Evolutionary conservation across 2,113 vertebrate genomes (phyloP).

Genomic region (Diglossa brunneiventris): DNA sequence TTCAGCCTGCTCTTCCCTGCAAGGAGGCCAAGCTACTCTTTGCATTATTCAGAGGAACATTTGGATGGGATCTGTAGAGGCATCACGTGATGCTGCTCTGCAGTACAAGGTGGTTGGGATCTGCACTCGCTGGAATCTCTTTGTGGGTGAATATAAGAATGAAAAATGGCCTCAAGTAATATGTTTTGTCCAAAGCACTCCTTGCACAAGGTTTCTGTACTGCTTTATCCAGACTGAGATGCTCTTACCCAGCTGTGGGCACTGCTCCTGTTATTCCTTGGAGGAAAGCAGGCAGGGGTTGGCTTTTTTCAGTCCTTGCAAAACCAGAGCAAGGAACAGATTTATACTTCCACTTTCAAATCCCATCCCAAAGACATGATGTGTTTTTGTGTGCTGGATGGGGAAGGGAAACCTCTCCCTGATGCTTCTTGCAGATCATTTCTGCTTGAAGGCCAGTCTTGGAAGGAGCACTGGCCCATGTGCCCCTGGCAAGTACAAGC

Average conservation of each 20-base stretch:
- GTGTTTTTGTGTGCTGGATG: background rate
- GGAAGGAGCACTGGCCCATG: rapidly evolving
- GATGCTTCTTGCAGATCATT: background rate
- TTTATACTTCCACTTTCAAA: background rate
- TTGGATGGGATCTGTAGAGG: background rate
- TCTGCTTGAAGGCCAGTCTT: background rate
- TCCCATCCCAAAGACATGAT: background rate
- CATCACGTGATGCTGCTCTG: background rate
- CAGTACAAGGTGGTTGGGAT: background rate
- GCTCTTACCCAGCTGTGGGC: background rate
- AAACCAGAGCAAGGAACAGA: background rate
- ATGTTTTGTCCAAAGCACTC: background rate
- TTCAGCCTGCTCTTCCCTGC: background rate
- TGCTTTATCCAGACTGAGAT: background rate
- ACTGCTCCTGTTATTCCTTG: background rate
- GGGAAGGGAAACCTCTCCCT: background rate
- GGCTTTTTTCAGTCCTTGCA: background rate
- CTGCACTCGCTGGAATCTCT: background rate
- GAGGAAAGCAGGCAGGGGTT: background rate
- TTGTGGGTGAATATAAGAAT: background rate
- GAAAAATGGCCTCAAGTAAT: background rate
- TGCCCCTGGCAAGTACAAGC: background rate
- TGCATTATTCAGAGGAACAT: background rate
- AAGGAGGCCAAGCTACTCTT: background rate
- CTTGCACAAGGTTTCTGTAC: background rate